A percentile compares a stretch with the other conserved stretches of the same genome.
These are phyloP conservation scores for Anguilla rostrata DNA, from an alignment of 2,113 vertebrate genomes.

Conservation along the genomic window DNA sequence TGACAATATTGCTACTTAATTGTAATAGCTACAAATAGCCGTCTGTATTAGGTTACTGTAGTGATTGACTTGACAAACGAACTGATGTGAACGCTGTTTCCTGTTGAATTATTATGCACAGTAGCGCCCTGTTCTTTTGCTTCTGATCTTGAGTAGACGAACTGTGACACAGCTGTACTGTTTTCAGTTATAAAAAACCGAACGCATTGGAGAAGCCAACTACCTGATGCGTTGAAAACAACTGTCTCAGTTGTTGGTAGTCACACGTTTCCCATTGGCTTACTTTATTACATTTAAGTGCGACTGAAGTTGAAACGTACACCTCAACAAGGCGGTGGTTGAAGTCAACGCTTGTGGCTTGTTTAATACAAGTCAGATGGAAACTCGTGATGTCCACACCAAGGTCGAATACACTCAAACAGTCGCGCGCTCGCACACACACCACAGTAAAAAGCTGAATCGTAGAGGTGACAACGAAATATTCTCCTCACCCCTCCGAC, in stretches of 20 bases:
- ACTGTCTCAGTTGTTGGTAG: background rate
- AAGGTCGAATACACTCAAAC: background rate
- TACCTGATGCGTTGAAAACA: background rate
- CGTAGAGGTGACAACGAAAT: constrained; percentile 8
- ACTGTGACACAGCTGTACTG: background rate
- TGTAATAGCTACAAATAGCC: background rate
- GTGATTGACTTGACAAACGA: constrained; percentile 14
- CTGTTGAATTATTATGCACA: background rate
- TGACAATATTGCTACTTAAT: background rate
- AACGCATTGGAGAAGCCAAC: background rate
- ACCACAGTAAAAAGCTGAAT: background rate
- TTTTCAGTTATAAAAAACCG: background rate
- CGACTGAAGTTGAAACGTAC: background rate
- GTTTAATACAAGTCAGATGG: constrained; percentile 56
- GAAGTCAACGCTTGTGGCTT: background rate
- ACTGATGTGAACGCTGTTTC: background rate
- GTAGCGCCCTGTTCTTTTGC: background rate
- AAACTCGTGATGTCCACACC: constrained; percentile 53
- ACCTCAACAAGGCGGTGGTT: background rate
- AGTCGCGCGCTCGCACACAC: constrained; percentile 23
- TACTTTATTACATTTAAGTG: background rate
- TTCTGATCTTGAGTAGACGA: background rate
- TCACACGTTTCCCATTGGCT: background rate
- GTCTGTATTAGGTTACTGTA: background rate
- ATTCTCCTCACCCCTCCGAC: too few species aligned